Evolutionary conservation across 1,140 invertebrate species (phyloP).

Genomic region (Hycleus phaleratus): DNA sequence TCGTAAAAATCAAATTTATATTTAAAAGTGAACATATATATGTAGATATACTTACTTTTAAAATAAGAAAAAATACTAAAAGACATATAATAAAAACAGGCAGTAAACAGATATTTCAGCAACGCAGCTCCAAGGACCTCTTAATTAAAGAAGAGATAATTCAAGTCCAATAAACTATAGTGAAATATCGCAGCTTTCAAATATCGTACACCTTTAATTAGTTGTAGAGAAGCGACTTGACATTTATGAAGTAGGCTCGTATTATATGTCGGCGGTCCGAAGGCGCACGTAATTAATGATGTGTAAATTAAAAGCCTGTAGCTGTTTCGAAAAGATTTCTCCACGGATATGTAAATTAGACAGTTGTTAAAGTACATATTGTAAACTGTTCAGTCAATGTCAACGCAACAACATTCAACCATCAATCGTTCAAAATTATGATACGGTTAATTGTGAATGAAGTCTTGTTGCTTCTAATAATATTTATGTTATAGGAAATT

Average conservation of each 20-base stretch:
- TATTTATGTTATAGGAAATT: no score
- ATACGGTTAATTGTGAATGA: no score
- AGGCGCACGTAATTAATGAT: conserved; percentile 33
- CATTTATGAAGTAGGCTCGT: conserved; percentile 32
- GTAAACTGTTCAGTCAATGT: conserved; percentile 34
- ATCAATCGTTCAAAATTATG: conserved; percentile 10
- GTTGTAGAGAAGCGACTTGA: conserved; percentile 26
- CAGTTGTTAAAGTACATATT: conserved; percentile 33
- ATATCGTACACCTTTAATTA: conserved; percentile 22
- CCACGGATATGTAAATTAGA: conserved; percentile 35
- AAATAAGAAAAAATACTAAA: not conserved
- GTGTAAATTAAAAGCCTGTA: conserved; percentile 38
- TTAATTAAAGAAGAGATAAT: conserved; percentile 27
- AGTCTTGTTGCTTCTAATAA: not conserved
- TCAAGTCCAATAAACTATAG: conserved; percentile 21
- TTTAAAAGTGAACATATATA: not conserved
- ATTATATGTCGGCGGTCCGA: conserved; percentile 26
- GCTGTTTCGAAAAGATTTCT: conserved; percentile 33
- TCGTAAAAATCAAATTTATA: conserved; percentile 16
- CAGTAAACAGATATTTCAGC: conserved; percentile 28
- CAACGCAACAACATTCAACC: conserved; percentile 18
- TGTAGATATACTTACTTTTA: not conserved
- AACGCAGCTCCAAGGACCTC: conserved; percentile 20
- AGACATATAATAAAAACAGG: not conserved
- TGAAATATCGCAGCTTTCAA: conserved; percentile 20